Percentiles rank a stretch among this genome's conserved stretches.
These are phyloP conservation scores for Hephaestus fuliginosus DNA, from an alignment of 2,797 vertebrate genomes.

Conservation along the genomic window DNA sequence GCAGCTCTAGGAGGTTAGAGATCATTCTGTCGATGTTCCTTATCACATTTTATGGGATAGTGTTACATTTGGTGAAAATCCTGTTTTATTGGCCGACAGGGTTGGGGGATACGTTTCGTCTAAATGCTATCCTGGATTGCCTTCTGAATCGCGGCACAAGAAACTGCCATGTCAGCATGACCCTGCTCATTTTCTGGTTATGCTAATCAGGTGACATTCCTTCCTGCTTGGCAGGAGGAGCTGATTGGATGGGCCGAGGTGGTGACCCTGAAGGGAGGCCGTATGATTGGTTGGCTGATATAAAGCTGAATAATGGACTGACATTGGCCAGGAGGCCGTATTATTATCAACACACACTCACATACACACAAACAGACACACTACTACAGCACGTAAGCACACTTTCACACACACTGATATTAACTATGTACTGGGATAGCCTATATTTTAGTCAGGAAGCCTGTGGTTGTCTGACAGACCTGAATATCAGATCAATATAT, in stretches of 20 bases:
- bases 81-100: slow-evolving; percentile 37
- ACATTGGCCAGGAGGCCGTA: slow-evolving; percentile 63
- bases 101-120: slow-evolving; percentile 21
- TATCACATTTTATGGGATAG: slow-evolving; percentile 25
- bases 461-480: slow-evolving; percentile 59
- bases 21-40: slow-evolving; percentile 22
- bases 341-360: slow-evolving; percentile 48
- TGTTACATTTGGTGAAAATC: slow-evolving; percentile 31
- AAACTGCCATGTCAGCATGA: slow-evolving; percentile 65
- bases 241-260: slow-evolving; percentile 79
- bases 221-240: slow-evolving; percentile 73
- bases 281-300: slow-evolving; percentile 77
- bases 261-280: slow-evolving; percentile 73
- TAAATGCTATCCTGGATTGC: slow-evolving; percentile 29
- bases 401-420: slow-evolving; percentile 42
- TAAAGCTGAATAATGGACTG: slow-evolving; percentile 76
- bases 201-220: slow-evolving; percentile 75
- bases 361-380: slow-evolving; percentile 30
- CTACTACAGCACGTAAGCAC: slow-evolving; percentile 9
- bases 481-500: slow-evolving; percentile 76
- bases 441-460: slow-evolving; percentile 68
- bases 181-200: slow-evolving; percentile 64
- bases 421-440: slow-evolving; percentile 37
- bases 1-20: slow-evolving; percentile 41
- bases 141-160: slow-evolving; percentile 25